Evolutionary conservation across 2,888 invertebrate species (phyloP), one percentile per base, ranked within the genome.

Genomic region (Balanococcus diminutus): DNA sequence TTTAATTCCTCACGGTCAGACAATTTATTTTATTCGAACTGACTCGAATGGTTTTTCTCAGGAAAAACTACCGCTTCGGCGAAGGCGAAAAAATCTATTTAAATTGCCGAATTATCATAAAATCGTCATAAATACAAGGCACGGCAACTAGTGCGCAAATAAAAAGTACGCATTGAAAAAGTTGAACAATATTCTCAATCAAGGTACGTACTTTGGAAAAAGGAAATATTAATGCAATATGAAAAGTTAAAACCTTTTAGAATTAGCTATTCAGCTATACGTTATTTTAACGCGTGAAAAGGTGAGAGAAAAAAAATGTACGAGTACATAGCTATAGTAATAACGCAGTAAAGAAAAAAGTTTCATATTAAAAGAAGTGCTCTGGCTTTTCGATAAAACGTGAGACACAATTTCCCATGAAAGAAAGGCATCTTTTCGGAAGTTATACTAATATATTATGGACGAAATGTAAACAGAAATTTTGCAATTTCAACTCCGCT

Each of bases 361-460:
- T 85, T 85, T 75, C 85, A 85, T 85, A 79, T 85, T 85, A 85
- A 85, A 85, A 85, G 85, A 85, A 79, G 85, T 85, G 85, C 79
- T 75, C 75, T 79, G 39, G 85, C 85, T 85, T 85, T 79, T 85
- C 85, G 85, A 85, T 85, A 85, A 85, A 85, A 85, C 85, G 85
- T 85, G 85, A 85, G 85, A 85, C 85, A 85, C 75, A 72, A 46
- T 51, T 46, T 46, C 42, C 75, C 39, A 75, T 85, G 39, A 39
- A 42, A 42, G 72, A 85, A 85, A 51, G 75, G 31, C 75, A 79
- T 79, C 79, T 85, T 85, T 85, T 79, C 75, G 85, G 85, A 85
- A 85, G 85, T 85, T 85, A 85, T 85, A 85, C 85, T 85, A 85
- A 85, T 85, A 85, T 85, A 85, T 85, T 85, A 85, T 85, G 85